A percentile compares a stretch with the other conserved stretches of the same genome.
Evolutionary conservation across 2,888 invertebrate species (phyloP).

Genomic region (Gortyna flavago): DNA sequence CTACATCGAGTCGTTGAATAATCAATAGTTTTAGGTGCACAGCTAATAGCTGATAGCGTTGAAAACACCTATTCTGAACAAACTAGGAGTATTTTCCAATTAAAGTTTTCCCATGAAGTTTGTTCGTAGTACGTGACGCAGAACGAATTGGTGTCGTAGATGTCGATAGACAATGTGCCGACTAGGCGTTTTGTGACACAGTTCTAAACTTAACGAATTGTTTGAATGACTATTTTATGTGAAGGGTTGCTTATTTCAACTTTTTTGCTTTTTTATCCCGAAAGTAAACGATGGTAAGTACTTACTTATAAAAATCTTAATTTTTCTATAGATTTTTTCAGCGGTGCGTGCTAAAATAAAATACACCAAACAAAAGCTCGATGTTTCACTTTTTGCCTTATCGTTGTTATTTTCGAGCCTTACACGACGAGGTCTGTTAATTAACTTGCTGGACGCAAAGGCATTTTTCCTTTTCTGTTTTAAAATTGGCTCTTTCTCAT

Average conservation of each 20-base stretch:
- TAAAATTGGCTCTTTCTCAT: slow-evolving; percentile 59
- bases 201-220: slow-evolving; percentile 23
- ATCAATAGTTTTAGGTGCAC: slow-evolving; percentile 56
- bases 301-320: neutral
- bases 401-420: slow-evolving; percentile 42
- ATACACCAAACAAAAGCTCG: slow-evolving; percentile 11
- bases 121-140: slow-evolving; percentile 67
- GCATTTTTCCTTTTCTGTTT: slow-evolving; percentile 51
- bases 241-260: neutral
- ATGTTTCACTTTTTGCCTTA: slow-evolving; percentile 41
- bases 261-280: neutral
- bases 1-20: slow-evolving; percentile 33
- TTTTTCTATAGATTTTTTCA: slow-evolving; percentile 1
- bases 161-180: slow-evolving; percentile 51
- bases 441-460: slow-evolving; percentile 50
- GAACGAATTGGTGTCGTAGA: slow-evolving; percentile 70
- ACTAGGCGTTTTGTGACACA: slow-evolving; percentile 45
- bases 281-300: slow-evolving; percentile 18
- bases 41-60: slow-evolving; percentile 47
- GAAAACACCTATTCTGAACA: slow-evolving; percentile 54
- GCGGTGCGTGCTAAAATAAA: slow-evolving; percentile 10
- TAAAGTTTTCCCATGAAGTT: slow-evolving; percentile 82
- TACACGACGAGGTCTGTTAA: slow-evolving; percentile 39
- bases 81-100: slow-evolving; percentile 79
- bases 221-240: slow-evolving; percentile 9